Evolutionary conservation across 2,888 invertebrate species (phyloP).

Genomic region (Xestia c-nigrum): DNA sequence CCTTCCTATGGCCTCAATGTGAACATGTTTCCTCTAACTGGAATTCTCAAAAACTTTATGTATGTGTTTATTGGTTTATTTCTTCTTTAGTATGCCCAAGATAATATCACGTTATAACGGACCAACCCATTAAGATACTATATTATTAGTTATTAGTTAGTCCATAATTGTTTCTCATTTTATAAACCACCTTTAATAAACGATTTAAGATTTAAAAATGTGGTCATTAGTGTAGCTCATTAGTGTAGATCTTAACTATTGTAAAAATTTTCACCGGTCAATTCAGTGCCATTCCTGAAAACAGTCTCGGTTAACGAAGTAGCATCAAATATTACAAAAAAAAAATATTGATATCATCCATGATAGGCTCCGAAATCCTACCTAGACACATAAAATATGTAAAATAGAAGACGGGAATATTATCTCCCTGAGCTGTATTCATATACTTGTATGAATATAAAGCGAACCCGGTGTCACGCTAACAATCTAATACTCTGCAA

Average conservation of each 20-base stretch:
- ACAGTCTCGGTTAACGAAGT: background rate
- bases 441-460: slow-evolving; percentile 50
- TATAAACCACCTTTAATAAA: no score
- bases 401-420: slow-evolving; percentile 34
- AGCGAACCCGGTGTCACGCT: slow-evolving; percentile 40
- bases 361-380: background rate
- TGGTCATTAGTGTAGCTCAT: background rate
- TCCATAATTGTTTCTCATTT: no score
- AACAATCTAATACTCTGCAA: slow-evolving; percentile 57
- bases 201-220: no score
- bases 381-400: slow-evolving; percentile 24
- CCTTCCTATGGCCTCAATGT: slow-evolving; percentile 47
- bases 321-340: background rate
- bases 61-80: slow-evolving; percentile 27
- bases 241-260: background rate
- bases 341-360: background rate
- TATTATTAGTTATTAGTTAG: background rate
- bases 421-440: slow-evolving; percentile 24
- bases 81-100: slow-evolving; percentile 12
- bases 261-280: background rate
- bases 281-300: background rate
- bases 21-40: slow-evolving; percentile 19
- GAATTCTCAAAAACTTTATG: slow-evolving; percentile 11
- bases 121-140: background rate
- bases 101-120: slow-evolving; percentile 13